Evolutionary conservation across 2,888 invertebrate species (phyloP), one percentile per base, ranked within the genome.

Genomic region (Reticulitermes lucifugus): DNA sequence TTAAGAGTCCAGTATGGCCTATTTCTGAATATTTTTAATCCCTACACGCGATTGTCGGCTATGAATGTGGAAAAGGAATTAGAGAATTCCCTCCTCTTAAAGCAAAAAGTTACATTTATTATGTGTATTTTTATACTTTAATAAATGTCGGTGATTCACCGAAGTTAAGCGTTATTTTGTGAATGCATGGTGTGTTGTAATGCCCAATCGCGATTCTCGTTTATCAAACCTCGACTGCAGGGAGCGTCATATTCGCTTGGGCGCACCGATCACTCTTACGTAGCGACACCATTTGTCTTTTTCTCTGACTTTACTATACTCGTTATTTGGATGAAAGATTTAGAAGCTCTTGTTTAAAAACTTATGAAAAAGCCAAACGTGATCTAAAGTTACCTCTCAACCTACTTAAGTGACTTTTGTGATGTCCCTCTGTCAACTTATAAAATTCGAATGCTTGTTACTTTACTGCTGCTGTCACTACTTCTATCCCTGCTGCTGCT

Each of bases 221-320:
- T 81, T 81, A 43, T 81, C 81, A 81, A 70, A 81, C 43, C 81
- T 70, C 65, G 65, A 25, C 81, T 60, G 81, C 70, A 81, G 81
- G 65, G 70, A 70, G 81, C 41, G 81, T 70, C 81, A 65, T 70
- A 43, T 18, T 43, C 81, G 81, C n/a, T 81, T 70, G 81, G 81
- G 81, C 18, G 81, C 35, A 81, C 81, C 81, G 43, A 81, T 81
- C 81, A 46, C 10, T 81, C 70, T 81, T 70, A 70, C 70, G 70
- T 41, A 81, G 29, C 41, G 81, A 81, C 70, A 81, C 25, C 81
- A 81, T 81, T 81, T 81, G 81, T 81, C 81, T 81, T 81, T 81
- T 70, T 81, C 35, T 65, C 65, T 25, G 35, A 65, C 70, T 81
- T 14, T 22, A 25, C 9, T n/a, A 7, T 65, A 25, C 70, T 81